A percentile compares a stretch with the other conserved stretches of the same genome.
Evolutionary conservation across 2,113 vertebrate genomes (phyloP).

Genomic region (Baryphthengus martii): DNA sequence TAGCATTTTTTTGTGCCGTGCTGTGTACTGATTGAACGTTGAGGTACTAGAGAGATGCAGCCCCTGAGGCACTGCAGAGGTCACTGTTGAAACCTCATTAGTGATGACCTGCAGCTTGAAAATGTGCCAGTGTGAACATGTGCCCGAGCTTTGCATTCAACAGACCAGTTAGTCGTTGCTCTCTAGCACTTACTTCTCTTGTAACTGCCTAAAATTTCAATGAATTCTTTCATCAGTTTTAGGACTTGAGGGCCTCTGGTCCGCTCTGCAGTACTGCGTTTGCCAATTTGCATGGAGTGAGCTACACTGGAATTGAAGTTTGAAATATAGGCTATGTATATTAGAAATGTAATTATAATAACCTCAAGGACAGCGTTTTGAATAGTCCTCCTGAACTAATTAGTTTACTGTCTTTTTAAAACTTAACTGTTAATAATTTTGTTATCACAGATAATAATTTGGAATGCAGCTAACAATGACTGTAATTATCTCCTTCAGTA

Average conservation of each 20-base stretch:
- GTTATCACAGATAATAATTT: not conserved
- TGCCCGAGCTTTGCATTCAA: not conserved
- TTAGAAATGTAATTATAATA: constrained; percentile 22
- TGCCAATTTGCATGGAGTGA: not conserved
- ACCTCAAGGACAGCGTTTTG: constrained; percentile 52
- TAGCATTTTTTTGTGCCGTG: not conserved
- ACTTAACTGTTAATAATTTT: constrained; percentile 55
- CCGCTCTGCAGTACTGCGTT: not conserved
- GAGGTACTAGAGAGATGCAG: not conserved
- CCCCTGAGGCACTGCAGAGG: not conserved
- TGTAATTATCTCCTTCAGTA: constrained; percentile 62
- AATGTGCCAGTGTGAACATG: not conserved
- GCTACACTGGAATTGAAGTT: not conserved
- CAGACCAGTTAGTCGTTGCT: not conserved
- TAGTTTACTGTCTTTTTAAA: constrained; percentile 48
- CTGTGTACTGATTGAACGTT: not conserved
- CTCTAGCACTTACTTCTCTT: not conserved
- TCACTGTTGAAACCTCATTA: not conserved
- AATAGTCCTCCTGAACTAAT: constrained; percentile 54
- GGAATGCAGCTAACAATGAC: constrained; percentile 51
- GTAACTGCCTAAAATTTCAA: not conserved
- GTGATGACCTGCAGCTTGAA: not conserved
- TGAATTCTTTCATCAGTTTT: not conserved
- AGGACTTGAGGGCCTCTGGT: not conserved
- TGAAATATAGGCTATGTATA: not conserved